Conservation (phyloP, 2,113 vertebrate genomes). For the Alces alces region DNA sequence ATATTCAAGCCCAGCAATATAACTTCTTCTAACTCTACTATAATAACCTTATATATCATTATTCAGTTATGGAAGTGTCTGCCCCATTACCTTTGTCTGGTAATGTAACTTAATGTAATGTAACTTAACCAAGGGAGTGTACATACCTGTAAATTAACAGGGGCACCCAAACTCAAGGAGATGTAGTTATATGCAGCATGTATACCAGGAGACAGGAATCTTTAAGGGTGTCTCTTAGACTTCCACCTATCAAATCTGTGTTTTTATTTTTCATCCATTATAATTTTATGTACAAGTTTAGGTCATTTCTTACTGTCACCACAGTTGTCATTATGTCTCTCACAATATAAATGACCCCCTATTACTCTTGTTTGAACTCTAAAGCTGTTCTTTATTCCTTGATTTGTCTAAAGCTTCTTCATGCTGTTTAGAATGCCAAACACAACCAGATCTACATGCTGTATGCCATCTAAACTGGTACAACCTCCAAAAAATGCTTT, state of each 20-base stretch:
- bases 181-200: not conserved
- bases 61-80: not conserved
- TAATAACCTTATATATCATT: not conserved
- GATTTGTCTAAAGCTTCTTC: not conserved
- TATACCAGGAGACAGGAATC: not conserved
- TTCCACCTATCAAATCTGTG: not conserved
- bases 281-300: not conserved
- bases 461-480: not conserved
- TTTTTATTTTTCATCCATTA: not conserved
- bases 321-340: not conserved
- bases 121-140: not conserved
- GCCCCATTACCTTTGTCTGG: not conserved
- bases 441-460: not conserved
- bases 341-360: not conserved
- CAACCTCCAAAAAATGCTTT: not conserved
- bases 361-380: not conserved
- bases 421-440: not conserved
- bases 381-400: not conserved
- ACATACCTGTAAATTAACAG: not conserved
- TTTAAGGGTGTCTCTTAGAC: not conserved
- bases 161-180: not conserved
- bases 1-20: not conserved
- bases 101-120: not conserved
- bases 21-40: not conserved
- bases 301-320: not conserved